phyloP scores from a whole-genome alignment of 2,797 vertebrate genomes.

The Muraenolepis orangiensis region DNA sequence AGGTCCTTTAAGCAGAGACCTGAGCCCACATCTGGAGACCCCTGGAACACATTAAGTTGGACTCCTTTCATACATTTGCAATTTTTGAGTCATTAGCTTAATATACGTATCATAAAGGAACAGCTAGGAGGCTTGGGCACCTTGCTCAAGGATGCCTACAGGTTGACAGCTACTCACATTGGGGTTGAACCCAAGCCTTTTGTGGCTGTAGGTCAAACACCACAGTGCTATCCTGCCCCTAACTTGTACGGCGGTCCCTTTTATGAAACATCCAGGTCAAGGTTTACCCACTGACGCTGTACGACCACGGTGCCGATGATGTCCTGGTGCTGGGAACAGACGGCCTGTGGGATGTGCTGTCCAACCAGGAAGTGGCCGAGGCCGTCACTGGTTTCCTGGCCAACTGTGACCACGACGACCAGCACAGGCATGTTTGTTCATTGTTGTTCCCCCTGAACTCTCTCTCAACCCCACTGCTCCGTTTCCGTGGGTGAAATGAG shows the following conservation, averaged over 20 bases:
- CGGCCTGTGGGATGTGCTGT: conserved; percentile 96
- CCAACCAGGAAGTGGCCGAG: conserved; percentile 93
- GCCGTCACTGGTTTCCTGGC: conserved; percentile 89
- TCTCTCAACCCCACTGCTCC: conserved; percentile 37
- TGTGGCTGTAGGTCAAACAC: not conserved
- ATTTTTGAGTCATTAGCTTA: not conserved
- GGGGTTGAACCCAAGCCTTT: not conserved
- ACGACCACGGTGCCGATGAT: conserved; percentile 86
- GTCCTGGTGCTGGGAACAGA: conserved; percentile 93
- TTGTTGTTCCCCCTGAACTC: conserved; percentile 38
- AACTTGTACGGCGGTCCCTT: not conserved
- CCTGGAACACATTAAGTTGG: too few relatives aligned
- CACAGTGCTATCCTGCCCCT: not conserved
- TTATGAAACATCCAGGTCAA: conserved; percentile 74
- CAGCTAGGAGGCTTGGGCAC: not conserved
- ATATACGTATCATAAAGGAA: not conserved
- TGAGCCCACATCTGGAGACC: too few relatives aligned
- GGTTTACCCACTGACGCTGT: conserved; percentile 84
- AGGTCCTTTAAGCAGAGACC: too few relatives aligned
- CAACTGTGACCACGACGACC: conserved; percentile 95
- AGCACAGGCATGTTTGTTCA: conserved; percentile 82
- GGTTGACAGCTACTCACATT: not conserved
- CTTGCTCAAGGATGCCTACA: not conserved
- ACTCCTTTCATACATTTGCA: too few relatives aligned
- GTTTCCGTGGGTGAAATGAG: not conserved